phyloP scores from a whole-genome alignment of 2,888 invertebrate species.

The Aphidius colemani region DNA sequence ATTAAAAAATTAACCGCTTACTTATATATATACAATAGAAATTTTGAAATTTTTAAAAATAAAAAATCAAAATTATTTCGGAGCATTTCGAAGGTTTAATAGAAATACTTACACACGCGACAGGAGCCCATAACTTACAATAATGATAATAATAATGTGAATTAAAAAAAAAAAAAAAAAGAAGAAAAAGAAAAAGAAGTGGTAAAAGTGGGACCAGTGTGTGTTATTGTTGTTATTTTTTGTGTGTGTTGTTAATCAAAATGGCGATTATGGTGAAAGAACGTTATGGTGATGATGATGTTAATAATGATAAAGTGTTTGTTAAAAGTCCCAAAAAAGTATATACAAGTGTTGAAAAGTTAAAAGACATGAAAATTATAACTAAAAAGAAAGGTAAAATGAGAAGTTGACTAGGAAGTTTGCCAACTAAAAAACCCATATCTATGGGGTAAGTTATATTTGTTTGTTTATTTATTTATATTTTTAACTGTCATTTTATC shows the following conservation, averaged over 20 bases:
- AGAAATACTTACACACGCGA: too few relatives aligned
- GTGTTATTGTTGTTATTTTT: neutral
- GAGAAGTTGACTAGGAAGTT: conserved; percentile 43
- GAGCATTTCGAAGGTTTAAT: too few relatives aligned
- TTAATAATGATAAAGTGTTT: conserved; percentile 6
- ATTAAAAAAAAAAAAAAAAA: neutral
- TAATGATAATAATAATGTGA: too few relatives aligned
- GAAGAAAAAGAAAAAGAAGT: neutral
- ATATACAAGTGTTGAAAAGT: neutral
- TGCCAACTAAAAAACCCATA: conserved; percentile 33
- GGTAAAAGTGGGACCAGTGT: neutral
- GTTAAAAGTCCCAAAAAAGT: conserved; percentile 1
- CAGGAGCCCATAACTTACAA: too few relatives aligned
- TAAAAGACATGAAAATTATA: conserved; percentile 4
- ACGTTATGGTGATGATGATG: conserved; percentile 3
- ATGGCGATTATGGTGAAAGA: conserved; percentile 24
- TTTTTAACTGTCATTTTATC: neutral
- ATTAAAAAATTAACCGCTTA: too few relatives aligned
- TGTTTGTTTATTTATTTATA: neutral
- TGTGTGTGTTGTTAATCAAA: conserved; percentile 6
- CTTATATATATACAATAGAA: too few relatives aligned
- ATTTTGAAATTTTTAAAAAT: too few relatives aligned
- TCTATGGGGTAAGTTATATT: conserved; percentile 42
- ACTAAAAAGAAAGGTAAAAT: conserved; percentile 34
- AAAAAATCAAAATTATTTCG: too few relatives aligned